Evolutionary conservation across 2,113 vertebrate genomes (phyloP), one percentile per base, ranked within the genome.

Genomic region (Delphinapterus leucas): DNA sequence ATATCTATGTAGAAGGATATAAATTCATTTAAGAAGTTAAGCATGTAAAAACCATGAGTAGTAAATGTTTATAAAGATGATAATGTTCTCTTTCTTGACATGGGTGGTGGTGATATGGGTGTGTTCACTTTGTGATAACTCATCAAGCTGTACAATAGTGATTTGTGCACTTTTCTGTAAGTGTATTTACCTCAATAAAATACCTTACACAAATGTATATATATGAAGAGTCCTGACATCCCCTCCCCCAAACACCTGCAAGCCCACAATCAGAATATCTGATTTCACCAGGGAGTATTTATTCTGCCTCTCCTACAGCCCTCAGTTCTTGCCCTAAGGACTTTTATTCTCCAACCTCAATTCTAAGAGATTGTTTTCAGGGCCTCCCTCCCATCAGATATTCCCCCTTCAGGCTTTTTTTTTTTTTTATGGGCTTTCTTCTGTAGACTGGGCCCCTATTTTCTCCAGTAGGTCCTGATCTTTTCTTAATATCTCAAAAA

Each of bases 71-170:
- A 88, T 85, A 70, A 90, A 95, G 33, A 93, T 47, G 44, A 26
- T 82, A 85, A 90, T 95, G 21, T 91, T 81, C 76, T 88, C 88
- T 91, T 67, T 85, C 67, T 91, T 95, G 93, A 97, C 67, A 55
- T 96, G 88, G 92, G 91, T 97, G 81, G 76, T 93, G 25, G 65
- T 90, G 88, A 33, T 47, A 33, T 85, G 90, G 95, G 53, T 94
- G 71, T 97, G 84, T 91, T 90, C 77, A 80, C 55, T 95, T 95
- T 77, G 55, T 77, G 90, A 91, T 97, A 84, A 94, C 88, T 97
- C 70, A 94, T 85, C 84, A 93, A 92, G 86, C 33, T 85, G n/a
- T 67, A 76, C 10, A 71, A 47, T 87, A 88, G 77, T 0, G 38
- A 92, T 58, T 63, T 90, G 8, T 73, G 73, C 36, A 90, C 80